Conservation (phyloP, 2,888 invertebrate species). For the Exephanes ischioxanthus region DNA sequence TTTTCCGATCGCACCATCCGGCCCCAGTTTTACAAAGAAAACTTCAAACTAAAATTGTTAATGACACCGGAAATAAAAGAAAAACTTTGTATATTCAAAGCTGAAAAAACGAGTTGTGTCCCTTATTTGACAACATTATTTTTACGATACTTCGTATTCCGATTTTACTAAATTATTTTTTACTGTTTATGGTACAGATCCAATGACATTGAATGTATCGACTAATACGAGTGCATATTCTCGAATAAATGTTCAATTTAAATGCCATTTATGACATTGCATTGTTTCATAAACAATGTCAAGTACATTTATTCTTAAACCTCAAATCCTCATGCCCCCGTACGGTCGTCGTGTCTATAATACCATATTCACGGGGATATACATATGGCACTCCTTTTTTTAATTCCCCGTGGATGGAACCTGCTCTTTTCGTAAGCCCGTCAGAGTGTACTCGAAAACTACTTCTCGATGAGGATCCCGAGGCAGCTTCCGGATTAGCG, state of each 20-base stretch:
- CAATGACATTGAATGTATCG: not conserved
- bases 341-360: not conserved
- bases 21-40: no score
- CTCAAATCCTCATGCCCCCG: not conserved
- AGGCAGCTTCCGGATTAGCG: constrained; percentile 73
- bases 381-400: not conserved
- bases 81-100: no score
- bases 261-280: not conserved
- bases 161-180: no score
- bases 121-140: no score
- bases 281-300: not conserved
- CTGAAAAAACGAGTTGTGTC: no score
- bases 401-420: not conserved
- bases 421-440: not conserved
- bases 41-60: no score
- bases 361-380: not conserved
- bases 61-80: no score
- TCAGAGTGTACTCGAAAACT: not conserved
- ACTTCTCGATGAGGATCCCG: constrained; percentile 1
- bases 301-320: not conserved
- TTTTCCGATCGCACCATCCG: no score
- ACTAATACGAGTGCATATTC: not conserved
- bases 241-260: not conserved
- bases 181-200: not conserved
- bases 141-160: no score